These are phyloP conservation scores for Cottus gobio DNA, from an alignment of 2,113 vertebrate genomes.

Conservation along the genomic window DNA sequence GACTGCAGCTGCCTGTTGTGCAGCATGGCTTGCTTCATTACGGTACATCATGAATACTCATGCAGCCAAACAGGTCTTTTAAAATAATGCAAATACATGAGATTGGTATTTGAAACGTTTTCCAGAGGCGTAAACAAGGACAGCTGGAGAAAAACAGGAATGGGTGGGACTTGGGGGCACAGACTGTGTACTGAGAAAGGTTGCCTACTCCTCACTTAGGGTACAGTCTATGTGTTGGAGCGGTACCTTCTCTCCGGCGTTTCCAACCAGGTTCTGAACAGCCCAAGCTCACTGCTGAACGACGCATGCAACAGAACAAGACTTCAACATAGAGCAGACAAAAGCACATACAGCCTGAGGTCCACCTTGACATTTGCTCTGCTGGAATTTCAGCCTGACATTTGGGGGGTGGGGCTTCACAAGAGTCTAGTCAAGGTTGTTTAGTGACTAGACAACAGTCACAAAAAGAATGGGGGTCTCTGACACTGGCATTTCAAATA, in stretches of 20 bases:
- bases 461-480: background rate
- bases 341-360: conserved; percentile 61
- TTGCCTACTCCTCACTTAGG: conserved; percentile 36
- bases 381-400: conserved; percentile 46
- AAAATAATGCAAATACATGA: background rate
- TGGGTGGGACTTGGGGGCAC: conserved; percentile 6
- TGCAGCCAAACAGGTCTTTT: background rate
- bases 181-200: conserved; percentile 34
- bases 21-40: background rate
- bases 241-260: conserved; percentile 78
- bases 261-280: conserved; percentile 80
- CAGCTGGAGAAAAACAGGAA: conserved; percentile 24
- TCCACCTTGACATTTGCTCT: conserved; percentile 61
- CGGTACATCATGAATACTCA: background rate
- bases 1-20: background rate
- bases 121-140: background rate
- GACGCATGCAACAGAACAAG: conserved; percentile 76
- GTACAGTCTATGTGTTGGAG: conserved; percentile 54
- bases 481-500: background rate
- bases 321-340: conserved; percentile 71
- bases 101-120: background rate
- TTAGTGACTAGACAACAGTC: conserved; percentile 21
- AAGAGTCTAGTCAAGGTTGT: background rate
- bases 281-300: conserved; percentile 74
- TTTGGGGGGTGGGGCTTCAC: conserved; percentile 3